Conservation (phyloP, 2,888 invertebrate species). For the Zhuqinia jingwanae region DNA sequence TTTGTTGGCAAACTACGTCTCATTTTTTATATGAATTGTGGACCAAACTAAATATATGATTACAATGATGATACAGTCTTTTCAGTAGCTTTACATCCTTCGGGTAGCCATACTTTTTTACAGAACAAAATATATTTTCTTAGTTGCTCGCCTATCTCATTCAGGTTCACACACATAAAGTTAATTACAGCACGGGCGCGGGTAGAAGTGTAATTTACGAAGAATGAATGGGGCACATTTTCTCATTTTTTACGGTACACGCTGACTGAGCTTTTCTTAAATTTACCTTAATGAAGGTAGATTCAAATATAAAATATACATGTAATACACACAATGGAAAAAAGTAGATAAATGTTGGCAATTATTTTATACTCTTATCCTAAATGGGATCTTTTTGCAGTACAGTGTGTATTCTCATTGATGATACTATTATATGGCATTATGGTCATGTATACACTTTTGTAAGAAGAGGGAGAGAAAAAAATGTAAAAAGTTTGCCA, state of each 20-base stretch:
- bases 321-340: background rate
- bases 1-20: slow-evolving; percentile 24
- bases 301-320: too few relatives aligned
- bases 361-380: background rate
- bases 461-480: too few relatives aligned
- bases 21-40: slow-evolving; percentile 28
- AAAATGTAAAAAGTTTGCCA: too few relatives aligned
- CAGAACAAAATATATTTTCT: background rate
- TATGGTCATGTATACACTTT: too few relatives aligned
- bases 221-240: slow-evolving; percentile 27
- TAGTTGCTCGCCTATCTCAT: background rate
- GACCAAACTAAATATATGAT: too few relatives aligned
- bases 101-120: background rate
- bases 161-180: background rate
- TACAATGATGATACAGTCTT: too few relatives aligned
- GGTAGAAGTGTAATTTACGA: slow-evolving; percentile 16
- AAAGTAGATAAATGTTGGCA: background rate
- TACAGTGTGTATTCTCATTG: background rate
- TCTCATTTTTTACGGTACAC: slow-evolving; percentile 60
- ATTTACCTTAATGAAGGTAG: slow-evolving; percentile 14
- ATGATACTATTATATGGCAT: background rate
- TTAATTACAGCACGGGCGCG: slow-evolving; percentile 26
- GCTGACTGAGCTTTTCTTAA: slow-evolving; percentile 37
- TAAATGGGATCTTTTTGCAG: background rate
- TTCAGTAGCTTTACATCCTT: too few relatives aligned